Percentiles rank a stretch among this genome's conserved stretches.
Conservation (phyloP, 2,888 invertebrate species). For the Lapara coniferarum region DNA sequence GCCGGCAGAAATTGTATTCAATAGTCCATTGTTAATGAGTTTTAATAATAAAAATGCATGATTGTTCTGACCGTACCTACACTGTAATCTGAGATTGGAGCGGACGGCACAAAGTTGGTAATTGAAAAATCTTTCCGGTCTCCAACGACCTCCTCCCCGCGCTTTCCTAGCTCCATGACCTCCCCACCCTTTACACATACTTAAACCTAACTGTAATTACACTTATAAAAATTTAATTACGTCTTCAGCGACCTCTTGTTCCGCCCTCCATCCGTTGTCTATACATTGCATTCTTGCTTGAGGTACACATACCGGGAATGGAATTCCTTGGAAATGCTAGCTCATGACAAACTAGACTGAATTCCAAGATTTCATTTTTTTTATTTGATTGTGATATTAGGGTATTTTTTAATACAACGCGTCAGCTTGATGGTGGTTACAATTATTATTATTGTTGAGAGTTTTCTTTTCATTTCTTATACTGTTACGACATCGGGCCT, state of each 20-base stretch:
- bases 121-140: conserved; percentile 79
- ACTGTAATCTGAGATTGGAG: conserved; percentile 72
- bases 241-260: conserved; percentile 32
- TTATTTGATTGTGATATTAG: not conserved
- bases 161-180: conserved; percentile 31
- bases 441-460: no score
- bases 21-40: not conserved
- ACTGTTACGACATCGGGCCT: no score
- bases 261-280: conserved; percentile 27
- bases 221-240: conserved; percentile 46
- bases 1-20: not conserved
- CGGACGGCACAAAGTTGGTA: conserved; percentile 77
- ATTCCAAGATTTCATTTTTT: not conserved
- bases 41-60: not conserved
- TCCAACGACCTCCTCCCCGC: conserved; percentile 30
- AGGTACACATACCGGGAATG: not conserved
- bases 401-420: not conserved
- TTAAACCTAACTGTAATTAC: conserved; percentile 54
- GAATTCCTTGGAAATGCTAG: not conserved
- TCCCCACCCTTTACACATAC: conserved; percentile 33
- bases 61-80: conserved; percentile 40
- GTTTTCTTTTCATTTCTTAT: no score
- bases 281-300: conserved; percentile 16
- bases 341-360: not conserved
- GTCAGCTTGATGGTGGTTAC: not conserved